Evolutionary conservation across 2,888 invertebrate species (phyloP).

Genomic region (Busseola fusca): DNA sequence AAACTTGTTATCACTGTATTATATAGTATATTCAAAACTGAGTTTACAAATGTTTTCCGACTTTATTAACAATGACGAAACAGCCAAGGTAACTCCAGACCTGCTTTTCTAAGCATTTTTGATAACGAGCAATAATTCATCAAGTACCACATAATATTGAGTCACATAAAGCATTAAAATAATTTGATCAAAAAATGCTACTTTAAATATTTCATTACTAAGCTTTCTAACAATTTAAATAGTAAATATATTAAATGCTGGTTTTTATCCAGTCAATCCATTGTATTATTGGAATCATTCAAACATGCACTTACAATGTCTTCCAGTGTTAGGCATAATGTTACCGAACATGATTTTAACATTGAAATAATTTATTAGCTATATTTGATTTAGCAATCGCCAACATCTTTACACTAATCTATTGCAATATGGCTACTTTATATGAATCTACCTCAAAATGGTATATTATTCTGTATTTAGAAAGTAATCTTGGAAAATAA

Average conservation of each 20-base stretch:
- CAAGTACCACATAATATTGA: constrained; percentile 83
- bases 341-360: constrained; percentile 28
- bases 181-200: constrained; percentile 87
- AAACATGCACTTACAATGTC: constrained; percentile 78
- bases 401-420: constrained; percentile 46
- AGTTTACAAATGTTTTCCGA: constrained; percentile 86
- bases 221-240: constrained; percentile 86
- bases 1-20: constrained; percentile 77
- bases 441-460: constrained; percentile 47
- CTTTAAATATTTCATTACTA: constrained; percentile 84
- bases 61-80: constrained; percentile 83
- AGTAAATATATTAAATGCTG: constrained; percentile 87
- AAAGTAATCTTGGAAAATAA: constrained; percentile 44
- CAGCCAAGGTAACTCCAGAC: constrained; percentile 80
- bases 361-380: constrained; percentile 42
- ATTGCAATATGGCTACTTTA: constrained; percentile 51
- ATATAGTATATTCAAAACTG: constrained; percentile 88
- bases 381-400: constrained; percentile 37
- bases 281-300: constrained; percentile 77
- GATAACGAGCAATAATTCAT: constrained; percentile 80
- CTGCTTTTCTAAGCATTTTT: constrained; percentile 75
- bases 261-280: constrained; percentile 80
- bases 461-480: constrained; percentile 29
- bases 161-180: constrained; percentile 86
- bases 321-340: constrained; percentile 33